Percentiles rank a stretch among this genome's conserved stretches.
Conservation (phyloP, 2,888 invertebrate species). For the Augochlorella aurata region DNA sequence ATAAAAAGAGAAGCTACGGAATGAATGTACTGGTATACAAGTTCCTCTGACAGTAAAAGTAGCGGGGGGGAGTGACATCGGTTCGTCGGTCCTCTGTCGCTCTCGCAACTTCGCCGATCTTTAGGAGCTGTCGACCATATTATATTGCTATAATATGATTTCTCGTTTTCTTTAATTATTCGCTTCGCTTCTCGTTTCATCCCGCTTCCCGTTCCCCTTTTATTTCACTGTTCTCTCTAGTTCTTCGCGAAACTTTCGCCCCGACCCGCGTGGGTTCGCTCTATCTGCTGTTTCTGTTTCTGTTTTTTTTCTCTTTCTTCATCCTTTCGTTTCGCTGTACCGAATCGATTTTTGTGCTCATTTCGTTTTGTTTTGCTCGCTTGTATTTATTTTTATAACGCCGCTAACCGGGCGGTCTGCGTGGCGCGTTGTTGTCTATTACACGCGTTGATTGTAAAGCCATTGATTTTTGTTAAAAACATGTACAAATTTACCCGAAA, state of each 20-base stretch:
- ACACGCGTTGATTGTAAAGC: slow-evolving; percentile 53
- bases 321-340: slow-evolving; percentile 47
- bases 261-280: no score
- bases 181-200: slow-evolving; percentile 53
- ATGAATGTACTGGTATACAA: slow-evolving; percentile 87
- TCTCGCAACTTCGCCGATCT: slow-evolving; percentile 44
- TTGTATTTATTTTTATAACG: slow-evolving; percentile 7
- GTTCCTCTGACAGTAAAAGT: slow-evolving; percentile 85
- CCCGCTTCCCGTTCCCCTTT: neutral
- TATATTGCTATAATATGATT: neutral
- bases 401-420: neutral
- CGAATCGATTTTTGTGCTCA: neutral
- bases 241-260: no score
- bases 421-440: slow-evolving; percentile 50
- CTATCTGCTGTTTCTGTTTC: neutral
- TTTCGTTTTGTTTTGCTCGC: neutral
- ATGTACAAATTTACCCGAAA: slow-evolving; percentile 60
- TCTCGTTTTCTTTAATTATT: slow-evolving; percentile 20
- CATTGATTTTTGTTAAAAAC: slow-evolving; percentile 65
- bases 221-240: neutral
- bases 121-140: slow-evolving; percentile 22
- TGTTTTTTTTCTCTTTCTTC: slow-evolving; percentile 7
- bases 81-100: slow-evolving; percentile 73
- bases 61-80: slow-evolving; percentile 74
- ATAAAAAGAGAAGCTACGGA: slow-evolving; percentile 59